phyloP scores from a whole-genome alignment of 2,113 vertebrate species.

The Caranx melampygus region DNA sequence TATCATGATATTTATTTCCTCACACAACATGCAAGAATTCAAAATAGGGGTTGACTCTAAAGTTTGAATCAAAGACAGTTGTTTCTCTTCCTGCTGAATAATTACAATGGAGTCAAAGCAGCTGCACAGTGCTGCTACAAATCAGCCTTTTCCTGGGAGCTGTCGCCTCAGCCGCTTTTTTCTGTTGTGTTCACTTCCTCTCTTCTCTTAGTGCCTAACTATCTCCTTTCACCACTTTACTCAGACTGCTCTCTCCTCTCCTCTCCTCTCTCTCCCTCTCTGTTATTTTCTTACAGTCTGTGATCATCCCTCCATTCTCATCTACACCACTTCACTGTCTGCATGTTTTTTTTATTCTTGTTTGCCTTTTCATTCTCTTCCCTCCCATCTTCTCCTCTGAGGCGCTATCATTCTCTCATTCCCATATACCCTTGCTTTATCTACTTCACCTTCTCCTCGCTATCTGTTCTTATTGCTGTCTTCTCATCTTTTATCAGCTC shows the following conservation, averaged over 20 bases:
- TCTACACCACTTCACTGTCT: not conserved
- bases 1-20: not conserved
- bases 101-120: not conserved
- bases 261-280: not conserved
- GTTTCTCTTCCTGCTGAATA: not conserved
- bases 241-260: not conserved
- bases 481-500: constrained; percentile 20
- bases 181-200: not conserved
- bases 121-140: not conserved
- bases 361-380: not conserved
- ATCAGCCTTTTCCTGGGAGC: not conserved
- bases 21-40: not conserved
- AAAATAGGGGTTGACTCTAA: not conserved
- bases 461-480: constrained; percentile 24
- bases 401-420: not conserved
- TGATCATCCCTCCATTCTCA: not conserved
- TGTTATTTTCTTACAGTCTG: not conserved
- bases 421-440: not conserved
- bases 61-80: not conserved
- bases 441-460: constrained; percentile 16
- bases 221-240: not conserved
- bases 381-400: not conserved
- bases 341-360: not conserved
- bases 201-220: not conserved
- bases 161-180: not conserved